phyloP scores from a whole-genome alignment of 2,888 invertebrate species.

The Torymus auratus region DNA sequence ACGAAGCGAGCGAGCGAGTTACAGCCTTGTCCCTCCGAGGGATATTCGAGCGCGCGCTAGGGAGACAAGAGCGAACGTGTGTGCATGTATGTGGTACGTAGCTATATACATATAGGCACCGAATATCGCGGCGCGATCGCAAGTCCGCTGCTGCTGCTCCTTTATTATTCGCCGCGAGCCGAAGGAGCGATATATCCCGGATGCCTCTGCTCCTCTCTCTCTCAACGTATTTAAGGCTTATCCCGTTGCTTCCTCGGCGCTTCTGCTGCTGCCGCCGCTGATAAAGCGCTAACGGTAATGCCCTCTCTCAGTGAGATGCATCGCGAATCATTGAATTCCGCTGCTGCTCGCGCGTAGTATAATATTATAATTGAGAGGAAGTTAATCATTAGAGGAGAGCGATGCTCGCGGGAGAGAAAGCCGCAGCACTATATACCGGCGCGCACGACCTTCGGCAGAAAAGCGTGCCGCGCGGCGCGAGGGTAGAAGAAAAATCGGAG shows the following conservation, averaged over 20 bases:
- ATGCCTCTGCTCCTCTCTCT: not conserved
- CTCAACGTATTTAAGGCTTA: conserved; percentile 26
- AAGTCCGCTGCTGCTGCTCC: not conserved
- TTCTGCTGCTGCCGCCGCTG: conserved; percentile 22
- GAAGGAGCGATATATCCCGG: not conserved
- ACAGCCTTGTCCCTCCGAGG: conserved; percentile 33
- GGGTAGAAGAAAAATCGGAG: too few species aligned
- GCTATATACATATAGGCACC: not conserved
- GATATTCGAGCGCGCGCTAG: conserved; percentile 14
- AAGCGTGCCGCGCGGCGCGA: too few species aligned
- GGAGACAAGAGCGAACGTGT: not conserved
- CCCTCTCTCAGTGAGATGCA: conserved; percentile 12
- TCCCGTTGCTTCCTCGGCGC: conserved; percentile 33
- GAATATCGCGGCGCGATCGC: conserved; percentile 38
- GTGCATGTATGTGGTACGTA: not conserved
- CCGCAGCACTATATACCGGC: too few species aligned
- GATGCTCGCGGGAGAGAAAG: conserved; percentile 16
- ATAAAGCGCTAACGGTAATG: conserved; percentile 48
- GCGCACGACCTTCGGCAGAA: too few species aligned
- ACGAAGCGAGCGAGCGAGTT: conserved; percentile 11
- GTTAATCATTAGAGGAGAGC: conserved; percentile 37
- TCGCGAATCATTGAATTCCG: conserved; percentile 44
- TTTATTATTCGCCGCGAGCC: conserved; percentile 34
- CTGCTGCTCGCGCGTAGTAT: not conserved
- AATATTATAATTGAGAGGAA: conserved; percentile 54